Percentiles rank a stretch among this genome's conserved stretches.
phyloP scores from a whole-genome alignment of 2,797 vertebrate genomes.

The Heliangelus exortis region DNA sequence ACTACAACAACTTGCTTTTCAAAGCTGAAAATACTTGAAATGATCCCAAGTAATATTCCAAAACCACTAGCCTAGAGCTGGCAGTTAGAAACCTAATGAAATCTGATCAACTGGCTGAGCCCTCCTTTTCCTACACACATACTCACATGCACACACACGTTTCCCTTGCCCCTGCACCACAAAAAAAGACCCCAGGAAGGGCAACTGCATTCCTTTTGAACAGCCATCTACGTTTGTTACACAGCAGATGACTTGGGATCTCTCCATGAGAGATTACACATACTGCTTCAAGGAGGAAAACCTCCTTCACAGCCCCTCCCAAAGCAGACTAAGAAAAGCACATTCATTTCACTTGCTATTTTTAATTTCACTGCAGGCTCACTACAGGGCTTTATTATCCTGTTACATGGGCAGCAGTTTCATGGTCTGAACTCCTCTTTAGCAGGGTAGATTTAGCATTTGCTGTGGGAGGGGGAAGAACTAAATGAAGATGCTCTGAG shows the following conservation, averaged over 20 bases:
- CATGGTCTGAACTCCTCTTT: background rate
- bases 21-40: conserved; percentile 70
- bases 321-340: conserved; percentile 31
- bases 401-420: background rate
- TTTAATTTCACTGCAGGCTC: conserved; percentile 32
- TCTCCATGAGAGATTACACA: background rate
- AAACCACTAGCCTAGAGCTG: conserved; percentile 56
- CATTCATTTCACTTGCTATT: conserved; percentile 37
- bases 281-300: conserved; percentile 12
- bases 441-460: conserved; percentile 8
- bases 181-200: background rate
- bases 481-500: conserved; percentile 9
- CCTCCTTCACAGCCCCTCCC: background rate
- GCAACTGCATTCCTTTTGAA: background rate
- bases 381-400: conserved; percentile 8
- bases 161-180: background rate
- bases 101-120: conserved; percentile 29
- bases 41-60: conserved; percentile 64
- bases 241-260: background rate
- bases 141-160: background rate
- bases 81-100: conserved; percentile 58
- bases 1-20: conserved; percentile 62
- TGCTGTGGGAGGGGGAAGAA: background rate
- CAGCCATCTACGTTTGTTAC: conserved; percentile 6
- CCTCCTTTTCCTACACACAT: background rate